Base-by-base conservation (phyloP, 2,113 vertebrate species). In the Phaethon lepturus region DNA sequence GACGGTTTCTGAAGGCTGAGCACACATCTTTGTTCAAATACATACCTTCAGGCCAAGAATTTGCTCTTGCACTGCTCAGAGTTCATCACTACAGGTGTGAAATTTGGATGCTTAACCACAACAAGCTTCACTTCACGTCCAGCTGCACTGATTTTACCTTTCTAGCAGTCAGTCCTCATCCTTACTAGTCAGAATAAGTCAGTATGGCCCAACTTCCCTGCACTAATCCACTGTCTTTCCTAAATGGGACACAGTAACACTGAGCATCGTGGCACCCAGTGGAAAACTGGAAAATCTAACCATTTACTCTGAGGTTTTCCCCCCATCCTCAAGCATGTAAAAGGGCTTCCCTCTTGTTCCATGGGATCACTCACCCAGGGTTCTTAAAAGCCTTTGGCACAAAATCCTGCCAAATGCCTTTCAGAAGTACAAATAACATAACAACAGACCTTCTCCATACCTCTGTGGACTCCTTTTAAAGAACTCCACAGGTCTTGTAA, bases 21-120 rank as follows among this genome's bases (percentile, higher is more conserved):
- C 58, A 47, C 0, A 9, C 5, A 0, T 40, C 59, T 50, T 38
- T 14, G 11, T 35, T 50, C 33, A 45, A 55, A 35, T 10, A 31
- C 1, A 0, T 20, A 45, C 24, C 35, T 79, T 60, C 40, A 42
- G 18, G 23, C 28, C 45, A 60, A 26, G 26, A 69, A n/a, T 31
- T 29, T 50, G 35, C 68, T 85, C 94, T 45, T 66, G 50, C 1
- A 1, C 33, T 45, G 50, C 31, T 91, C 28, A 9, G 53, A 63
- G 28, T 9, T 62, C 29, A 67, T 17, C 33, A n/a, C 35, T 33
- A 18, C 4, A 4, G 69, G 35, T 45, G 16, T 38, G 38, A 77
- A 80, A 63, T 73, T 2, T n/a, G 47, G 53, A 53, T 77, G 72
- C 52, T 45, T 56, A 67, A 60, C 18, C 42, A 47, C 24, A n/a